phyloP scores from a whole-genome alignment of 2,797 vertebrate species.

The Zenarchopterus dispar region DNA sequence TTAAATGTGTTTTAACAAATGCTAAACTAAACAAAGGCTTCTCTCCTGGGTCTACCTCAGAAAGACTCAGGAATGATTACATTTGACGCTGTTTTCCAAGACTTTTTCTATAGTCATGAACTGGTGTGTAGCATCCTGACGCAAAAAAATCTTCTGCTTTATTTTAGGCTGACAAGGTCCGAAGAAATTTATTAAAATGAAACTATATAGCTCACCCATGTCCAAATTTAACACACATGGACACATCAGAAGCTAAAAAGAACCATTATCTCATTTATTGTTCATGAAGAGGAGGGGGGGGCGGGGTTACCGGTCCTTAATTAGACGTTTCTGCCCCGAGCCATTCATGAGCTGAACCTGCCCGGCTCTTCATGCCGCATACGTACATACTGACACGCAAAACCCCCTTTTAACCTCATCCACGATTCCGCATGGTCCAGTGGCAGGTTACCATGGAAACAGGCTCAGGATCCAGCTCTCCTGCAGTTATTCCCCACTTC shows the following conservation, averaged over 20 bases:
- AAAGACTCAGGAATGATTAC: too few species aligned
- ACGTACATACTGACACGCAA: conserved; percentile 35
- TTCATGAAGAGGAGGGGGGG: conserved; percentile 7
- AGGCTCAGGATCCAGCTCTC: conserved; percentile 61
- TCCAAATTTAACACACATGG: neutral
- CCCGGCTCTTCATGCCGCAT: conserved; percentile 29
- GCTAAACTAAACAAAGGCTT: too few species aligned
- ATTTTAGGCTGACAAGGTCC: too few species aligned
- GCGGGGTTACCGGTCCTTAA: conserved; percentile 60
- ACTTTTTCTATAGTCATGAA: too few species aligned
- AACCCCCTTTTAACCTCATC: conserved; percentile 5
- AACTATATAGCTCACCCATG: too few species aligned
- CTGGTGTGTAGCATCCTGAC: too few species aligned
- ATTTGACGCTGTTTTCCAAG: too few species aligned
- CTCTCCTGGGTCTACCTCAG: too few species aligned
- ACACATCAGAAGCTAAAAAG: neutral
- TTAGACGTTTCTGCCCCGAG: conserved; percentile 23
- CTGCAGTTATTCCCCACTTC: conserved; percentile 58
- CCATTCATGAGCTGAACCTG: conserved; percentile 35
- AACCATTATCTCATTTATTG: conserved; percentile 7
- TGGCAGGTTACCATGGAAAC: conserved; percentile 80
- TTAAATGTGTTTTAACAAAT: too few species aligned
- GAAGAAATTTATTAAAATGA: too few species aligned
- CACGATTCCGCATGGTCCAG: conserved; percentile 28
- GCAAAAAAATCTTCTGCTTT: too few species aligned